A percentile compares a stretch with the other conserved stretches of the same genome.
Conservation (phyloP, 2,888 invertebrate genomes). For the Pseudolycoriella hygida region DNA sequence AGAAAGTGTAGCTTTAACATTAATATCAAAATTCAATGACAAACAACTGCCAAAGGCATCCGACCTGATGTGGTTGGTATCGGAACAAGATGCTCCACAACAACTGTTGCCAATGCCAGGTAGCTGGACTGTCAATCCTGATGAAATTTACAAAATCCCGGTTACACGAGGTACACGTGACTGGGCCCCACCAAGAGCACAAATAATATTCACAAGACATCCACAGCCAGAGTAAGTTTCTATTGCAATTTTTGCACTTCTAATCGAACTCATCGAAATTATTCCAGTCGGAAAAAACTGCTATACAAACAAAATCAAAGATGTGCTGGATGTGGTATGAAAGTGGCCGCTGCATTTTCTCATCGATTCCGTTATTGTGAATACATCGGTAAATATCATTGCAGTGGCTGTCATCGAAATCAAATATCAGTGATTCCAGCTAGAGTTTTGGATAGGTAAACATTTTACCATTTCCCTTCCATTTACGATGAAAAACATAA, state of each 20-base stretch:
- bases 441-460: slow-evolving; percentile 32
- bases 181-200: slow-evolving; percentile 72
- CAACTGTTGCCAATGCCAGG: slow-evolving; percentile 57
- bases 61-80: slow-evolving; percentile 48
- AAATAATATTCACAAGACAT: slow-evolving; percentile 66
- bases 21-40: slow-evolving; percentile 58
- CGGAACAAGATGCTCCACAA: slow-evolving; percentile 49
- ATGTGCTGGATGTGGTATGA: slow-evolving; percentile 74
- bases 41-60: slow-evolving; percentile 58
- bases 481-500: not conserved
- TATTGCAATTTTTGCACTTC: not conserved
- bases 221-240: slow-evolving; percentile 41
- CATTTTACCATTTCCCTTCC: not conserved
- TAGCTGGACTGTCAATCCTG: slow-evolving; percentile 44
- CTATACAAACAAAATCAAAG: slow-evolving; percentile 57
- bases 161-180: slow-evolving; percentile 54
- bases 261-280: slow-evolving; percentile 9
- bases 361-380: slow-evolving; percentile 64
- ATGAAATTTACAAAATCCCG: slow-evolving; percentile 31
- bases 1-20: slow-evolving; percentile 58
- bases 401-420: slow-evolving; percentile 71
- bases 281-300: slow-evolving; percentile 40
- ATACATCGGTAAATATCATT: slow-evolving; percentile 70
- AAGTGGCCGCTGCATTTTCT: slow-evolving; percentile 51
- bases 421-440: slow-evolving; percentile 54